Percentiles rank a stretch among this genome's conserved stretches.
phyloP scores from a whole-genome alignment of 2,113 vertebrate species.

The Perognathus longimembris region DNA sequence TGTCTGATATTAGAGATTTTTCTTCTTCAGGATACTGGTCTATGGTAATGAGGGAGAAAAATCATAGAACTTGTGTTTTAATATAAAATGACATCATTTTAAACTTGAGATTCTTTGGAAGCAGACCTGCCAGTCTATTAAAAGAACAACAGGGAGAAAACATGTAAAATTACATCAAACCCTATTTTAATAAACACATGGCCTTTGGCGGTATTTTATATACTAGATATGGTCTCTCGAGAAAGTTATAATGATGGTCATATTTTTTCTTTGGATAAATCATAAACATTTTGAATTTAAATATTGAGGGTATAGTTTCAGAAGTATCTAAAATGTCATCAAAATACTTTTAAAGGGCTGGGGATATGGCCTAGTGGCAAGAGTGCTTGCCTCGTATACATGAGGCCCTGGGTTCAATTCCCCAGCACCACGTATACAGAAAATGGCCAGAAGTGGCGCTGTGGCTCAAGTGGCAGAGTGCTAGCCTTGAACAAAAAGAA shows the following conservation, averaged over 20 bases:
- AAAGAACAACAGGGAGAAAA: neutral
- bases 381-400: too few species aligned
- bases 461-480: too few species aligned
- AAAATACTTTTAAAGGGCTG: conserved; percentile 2
- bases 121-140: neutral
- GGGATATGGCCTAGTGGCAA: too few species aligned
- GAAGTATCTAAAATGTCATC: conserved; percentile 20
- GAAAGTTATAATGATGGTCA: neutral
- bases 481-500: too few species aligned
- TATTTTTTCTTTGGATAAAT: conserved; percentile 33
- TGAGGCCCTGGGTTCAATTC: too few species aligned
- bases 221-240: neutral
- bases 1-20: neutral
- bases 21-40: neutral
- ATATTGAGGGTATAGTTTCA: conserved; percentile 17
- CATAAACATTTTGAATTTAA: conserved; percentile 32
- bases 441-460: too few species aligned
- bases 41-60: neutral
- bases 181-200: neutral
- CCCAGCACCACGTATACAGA: too few species aligned
- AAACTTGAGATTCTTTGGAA: conserved; percentile 36
- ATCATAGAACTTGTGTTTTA: conserved; percentile 9
- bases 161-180: neutral
- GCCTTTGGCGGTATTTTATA: conserved; percentile 8
- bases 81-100: conserved; percentile 36